These are phyloP conservation scores for Parus major DNA, from an alignment of 2,113 vertebrate genomes.

Conservation along the genomic window DNA sequence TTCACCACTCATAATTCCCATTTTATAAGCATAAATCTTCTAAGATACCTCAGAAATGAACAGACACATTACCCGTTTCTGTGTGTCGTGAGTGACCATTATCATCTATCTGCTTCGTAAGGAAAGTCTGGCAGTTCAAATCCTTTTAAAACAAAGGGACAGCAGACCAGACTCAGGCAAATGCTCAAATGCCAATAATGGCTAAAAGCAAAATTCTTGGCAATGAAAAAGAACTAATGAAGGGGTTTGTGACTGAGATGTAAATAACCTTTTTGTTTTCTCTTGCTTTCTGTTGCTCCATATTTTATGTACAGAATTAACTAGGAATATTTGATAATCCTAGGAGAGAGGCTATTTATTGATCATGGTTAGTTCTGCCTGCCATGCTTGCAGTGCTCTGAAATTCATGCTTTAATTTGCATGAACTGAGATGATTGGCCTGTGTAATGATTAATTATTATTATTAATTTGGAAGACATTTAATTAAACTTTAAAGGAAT, in stretches of 20 bases:
- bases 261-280: background rate
- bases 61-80: accelerated
- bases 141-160: background rate
- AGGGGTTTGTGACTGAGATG: background rate
- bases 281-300: background rate
- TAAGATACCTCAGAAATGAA: background rate
- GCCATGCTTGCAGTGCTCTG: background rate
- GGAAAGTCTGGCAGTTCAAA: background rate
- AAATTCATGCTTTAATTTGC: background rate
- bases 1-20: background rate
- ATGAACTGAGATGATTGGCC: background rate
- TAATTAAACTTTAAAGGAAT: background rate
- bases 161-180: background rate
- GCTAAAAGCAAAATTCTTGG: background rate
- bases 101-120: background rate
- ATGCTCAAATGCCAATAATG: background rate
- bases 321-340: background rate
- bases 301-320: conserved; percentile 15
- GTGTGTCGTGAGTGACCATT: background rate
- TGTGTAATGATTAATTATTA: background rate
- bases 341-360: background rate
- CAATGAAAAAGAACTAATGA: background rate
- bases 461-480: background rate
- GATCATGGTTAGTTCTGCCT: background rate
- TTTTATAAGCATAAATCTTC: background rate